These are phyloP conservation scores for Trachurus trachurus DNA, from an alignment of 2,797 vertebrate genomes.

Conservation along the genomic window DNA sequence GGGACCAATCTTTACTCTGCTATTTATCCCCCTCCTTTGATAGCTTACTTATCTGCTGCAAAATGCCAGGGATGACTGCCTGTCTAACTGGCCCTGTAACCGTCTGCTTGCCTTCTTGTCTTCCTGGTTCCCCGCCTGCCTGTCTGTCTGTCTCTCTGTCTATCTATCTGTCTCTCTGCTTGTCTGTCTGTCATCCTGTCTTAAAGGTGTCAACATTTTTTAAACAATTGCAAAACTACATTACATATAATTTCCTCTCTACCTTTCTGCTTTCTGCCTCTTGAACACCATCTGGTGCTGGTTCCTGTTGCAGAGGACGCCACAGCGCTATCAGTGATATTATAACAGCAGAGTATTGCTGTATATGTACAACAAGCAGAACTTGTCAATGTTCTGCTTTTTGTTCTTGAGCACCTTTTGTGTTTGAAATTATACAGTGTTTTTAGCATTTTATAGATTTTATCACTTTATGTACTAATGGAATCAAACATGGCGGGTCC, in stretches of 20 bases:
- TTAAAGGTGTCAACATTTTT: constrained; percentile 45
- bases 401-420: background rate
- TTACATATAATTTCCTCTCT: constrained; percentile 45
- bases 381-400: background rate
- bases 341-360: no score
- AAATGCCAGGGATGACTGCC: constrained; percentile 91
- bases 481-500: background rate
- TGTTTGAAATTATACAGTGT: background rate
- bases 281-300: constrained; percentile 8
- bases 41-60: constrained; percentile 96
- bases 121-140: constrained; percentile 37
- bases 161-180: constrained; percentile 41
- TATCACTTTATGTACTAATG: background rate
- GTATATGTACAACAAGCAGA: background rate
- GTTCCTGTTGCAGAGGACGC: constrained; percentile 12
- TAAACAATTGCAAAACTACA: constrained; percentile 48
- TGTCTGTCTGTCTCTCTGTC: constrained; percentile 33
- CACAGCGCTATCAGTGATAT: background rate
- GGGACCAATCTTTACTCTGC: constrained; percentile 96
- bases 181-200: constrained; percentile 46
- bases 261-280: constrained; percentile 38
- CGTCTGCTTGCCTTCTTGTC: constrained; percentile 61
- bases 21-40: constrained; percentile 96
- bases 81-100: constrained; percentile 83
- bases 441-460: background rate